Percentiles rank a stretch among this genome's conserved stretches.
phyloP scores from a whole-genome alignment of 2,888 invertebrate species.

The Chirona hameri region DNA sequence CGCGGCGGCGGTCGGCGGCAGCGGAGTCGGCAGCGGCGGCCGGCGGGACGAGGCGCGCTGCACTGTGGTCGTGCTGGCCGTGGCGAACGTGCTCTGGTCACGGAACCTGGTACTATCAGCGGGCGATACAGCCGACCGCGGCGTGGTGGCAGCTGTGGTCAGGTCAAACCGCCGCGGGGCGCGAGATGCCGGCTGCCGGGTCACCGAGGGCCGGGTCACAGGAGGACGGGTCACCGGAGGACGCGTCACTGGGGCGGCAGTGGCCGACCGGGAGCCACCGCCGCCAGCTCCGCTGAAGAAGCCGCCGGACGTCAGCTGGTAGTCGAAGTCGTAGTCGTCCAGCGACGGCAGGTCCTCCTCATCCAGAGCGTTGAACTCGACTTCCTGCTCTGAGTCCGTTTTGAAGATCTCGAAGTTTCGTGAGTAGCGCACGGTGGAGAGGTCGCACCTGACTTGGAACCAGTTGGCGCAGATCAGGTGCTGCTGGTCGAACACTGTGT shows the following conservation, averaged over 20 bases:
- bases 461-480: slow-evolving; percentile 44
- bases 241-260: background rate
- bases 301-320: background rate
- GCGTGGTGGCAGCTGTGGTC: slow-evolving; percentile 11
- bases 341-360: background rate
- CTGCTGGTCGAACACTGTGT: slow-evolving; percentile 66
- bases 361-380: background rate
- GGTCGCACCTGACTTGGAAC: slow-evolving; percentile 43
- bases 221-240: background rate
- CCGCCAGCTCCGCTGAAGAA: background rate
- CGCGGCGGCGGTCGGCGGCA: background rate
- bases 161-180: slow-evolving; percentile 3
- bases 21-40: background rate
- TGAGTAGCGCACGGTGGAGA: slow-evolving; percentile 37
- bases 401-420: slow-evolving; percentile 35
- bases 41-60: background rate
- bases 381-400: background rate
- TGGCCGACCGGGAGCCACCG: background rate
- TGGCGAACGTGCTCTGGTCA: background rate
- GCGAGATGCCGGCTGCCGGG: background rate
- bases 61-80: background rate
- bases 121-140: background rate
- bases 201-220: background rate
- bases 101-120: background rate
- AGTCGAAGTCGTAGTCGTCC: background rate